Conservation (phyloP, 2,888 invertebrate species). For the Autographa gamma region DNA sequence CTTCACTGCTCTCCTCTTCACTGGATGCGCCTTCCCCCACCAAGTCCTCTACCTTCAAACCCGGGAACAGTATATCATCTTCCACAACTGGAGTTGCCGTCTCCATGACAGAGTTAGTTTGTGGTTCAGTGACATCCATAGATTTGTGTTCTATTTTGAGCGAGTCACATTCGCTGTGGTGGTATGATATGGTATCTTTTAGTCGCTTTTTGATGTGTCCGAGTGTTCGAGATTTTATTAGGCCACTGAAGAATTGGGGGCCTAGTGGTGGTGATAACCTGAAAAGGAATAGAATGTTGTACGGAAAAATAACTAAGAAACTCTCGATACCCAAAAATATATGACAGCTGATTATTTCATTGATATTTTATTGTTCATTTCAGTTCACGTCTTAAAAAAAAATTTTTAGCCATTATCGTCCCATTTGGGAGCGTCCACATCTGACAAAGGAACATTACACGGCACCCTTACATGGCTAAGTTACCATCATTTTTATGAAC, state of each 20-base stretch:
- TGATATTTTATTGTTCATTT: too few relatives aligned
- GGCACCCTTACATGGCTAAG: too few relatives aligned
- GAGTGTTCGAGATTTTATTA: constrained; percentile 78
- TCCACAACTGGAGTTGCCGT: constrained; percentile 38
- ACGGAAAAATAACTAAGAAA: too few relatives aligned
- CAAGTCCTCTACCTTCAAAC: constrained; percentile 72
- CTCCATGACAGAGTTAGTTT: constrained; percentile 38
- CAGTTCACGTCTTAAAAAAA: too few relatives aligned
- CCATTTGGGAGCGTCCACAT: too few relatives aligned
- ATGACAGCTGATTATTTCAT: too few relatives aligned
- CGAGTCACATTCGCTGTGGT: constrained; percentile 67
- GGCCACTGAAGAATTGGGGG: constrained; percentile 82
- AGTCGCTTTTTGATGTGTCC: constrained; percentile 75
- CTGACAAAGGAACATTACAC: too few relatives aligned
- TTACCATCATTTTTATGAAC: too few relatives aligned
- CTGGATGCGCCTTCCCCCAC: constrained; percentile 65
- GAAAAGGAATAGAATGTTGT: not conserved
- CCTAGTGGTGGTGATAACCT: constrained; percentile 76
- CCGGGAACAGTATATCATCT: constrained; percentile 66
- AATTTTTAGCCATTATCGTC: too few relatives aligned
- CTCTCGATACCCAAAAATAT: too few relatives aligned
- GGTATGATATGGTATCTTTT: constrained; percentile 73
- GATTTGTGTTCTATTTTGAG: constrained; percentile 55
- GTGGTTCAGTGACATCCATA: constrained; percentile 27
- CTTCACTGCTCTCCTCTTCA: constrained; percentile 53